Conservation (phyloP, 1,140 invertebrate species). For the Brachionus sp. region DNA sequence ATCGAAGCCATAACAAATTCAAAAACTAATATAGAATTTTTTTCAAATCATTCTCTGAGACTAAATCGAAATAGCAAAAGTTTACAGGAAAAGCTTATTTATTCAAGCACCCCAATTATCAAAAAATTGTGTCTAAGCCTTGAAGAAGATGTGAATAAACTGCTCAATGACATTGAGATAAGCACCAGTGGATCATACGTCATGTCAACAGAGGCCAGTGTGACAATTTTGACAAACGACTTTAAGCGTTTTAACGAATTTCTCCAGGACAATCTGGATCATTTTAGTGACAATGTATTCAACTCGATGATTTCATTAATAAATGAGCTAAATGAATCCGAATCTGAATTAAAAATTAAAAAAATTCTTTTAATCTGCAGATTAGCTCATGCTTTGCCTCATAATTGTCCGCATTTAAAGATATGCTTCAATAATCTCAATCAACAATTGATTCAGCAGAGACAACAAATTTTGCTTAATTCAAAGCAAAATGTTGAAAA, state of each 20-base stretch:
- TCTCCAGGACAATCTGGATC: constrained; percentile 16
- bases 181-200: constrained; percentile 6
- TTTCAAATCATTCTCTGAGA: not conserved
- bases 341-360: not conserved
- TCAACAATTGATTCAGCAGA: constrained; percentile 24
- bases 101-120: constrained; percentile 24
- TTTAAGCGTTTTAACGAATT: constrained; percentile 20
- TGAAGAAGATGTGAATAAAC: not conserved
- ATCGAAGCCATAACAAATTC: not conserved
- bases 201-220: not conserved
- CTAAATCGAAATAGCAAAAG: not conserved
- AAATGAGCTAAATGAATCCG: not conserved
- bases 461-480: not conserved
- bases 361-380: constrained; percentile 23
- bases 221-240: not conserved
- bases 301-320: not conserved
- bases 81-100: not conserved
- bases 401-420: constrained; percentile 39
- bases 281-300: constrained; percentile 4
- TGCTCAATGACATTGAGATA: not conserved
- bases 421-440: constrained; percentile 32
- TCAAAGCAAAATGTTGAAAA: not conserved
- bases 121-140: not conserved
- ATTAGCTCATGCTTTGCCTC: constrained; percentile 19
- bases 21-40: not conserved